Conservation (phyloP, 37 sponge, comb jelly and placozoan species). For the Tethya wilhelma region DNA sequence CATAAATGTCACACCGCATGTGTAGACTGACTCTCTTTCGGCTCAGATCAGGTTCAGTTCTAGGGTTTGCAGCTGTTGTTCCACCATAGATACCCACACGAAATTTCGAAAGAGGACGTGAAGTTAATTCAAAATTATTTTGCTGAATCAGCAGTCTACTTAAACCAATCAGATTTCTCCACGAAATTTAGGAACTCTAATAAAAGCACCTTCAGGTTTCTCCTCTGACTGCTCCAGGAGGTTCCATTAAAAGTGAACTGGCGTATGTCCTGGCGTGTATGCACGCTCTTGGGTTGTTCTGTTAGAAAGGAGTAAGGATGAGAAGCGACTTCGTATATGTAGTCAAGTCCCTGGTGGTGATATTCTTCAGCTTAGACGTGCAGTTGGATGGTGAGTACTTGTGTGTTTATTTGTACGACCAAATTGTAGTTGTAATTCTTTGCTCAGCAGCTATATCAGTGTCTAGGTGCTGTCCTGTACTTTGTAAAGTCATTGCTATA, state of each 20-base stretch:
- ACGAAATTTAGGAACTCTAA: constrained; percentile 11
- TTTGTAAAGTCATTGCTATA: no score
- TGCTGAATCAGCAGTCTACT: neutral
- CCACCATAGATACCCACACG: no score
- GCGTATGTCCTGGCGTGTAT: no score
- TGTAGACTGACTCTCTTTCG: no score
- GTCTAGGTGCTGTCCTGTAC: neutral
- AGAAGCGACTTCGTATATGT: neutral
- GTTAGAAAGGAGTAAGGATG: neutral
- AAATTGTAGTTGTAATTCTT: neutral
- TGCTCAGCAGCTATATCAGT: neutral
- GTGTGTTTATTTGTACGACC: neutral
- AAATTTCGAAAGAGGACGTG: no score
- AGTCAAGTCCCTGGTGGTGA: constrained; percentile 20
- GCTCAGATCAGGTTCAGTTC: no score
- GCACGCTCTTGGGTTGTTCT: neutral
- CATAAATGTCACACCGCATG: no score
- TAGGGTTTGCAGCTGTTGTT: neutral
- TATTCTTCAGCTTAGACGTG: constrained; percentile 62
- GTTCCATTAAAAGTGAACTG: neutral
- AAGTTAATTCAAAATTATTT: no score
- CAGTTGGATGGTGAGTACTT: constrained; percentile 21
- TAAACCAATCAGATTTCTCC: constrained; percentile 42
- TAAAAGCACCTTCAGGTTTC: constrained; percentile 27
- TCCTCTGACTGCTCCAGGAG: neutral